Base-by-base conservation (phyloP, 2,797 vertebrate species). In the Myiotriccus ornatus region DNA sequence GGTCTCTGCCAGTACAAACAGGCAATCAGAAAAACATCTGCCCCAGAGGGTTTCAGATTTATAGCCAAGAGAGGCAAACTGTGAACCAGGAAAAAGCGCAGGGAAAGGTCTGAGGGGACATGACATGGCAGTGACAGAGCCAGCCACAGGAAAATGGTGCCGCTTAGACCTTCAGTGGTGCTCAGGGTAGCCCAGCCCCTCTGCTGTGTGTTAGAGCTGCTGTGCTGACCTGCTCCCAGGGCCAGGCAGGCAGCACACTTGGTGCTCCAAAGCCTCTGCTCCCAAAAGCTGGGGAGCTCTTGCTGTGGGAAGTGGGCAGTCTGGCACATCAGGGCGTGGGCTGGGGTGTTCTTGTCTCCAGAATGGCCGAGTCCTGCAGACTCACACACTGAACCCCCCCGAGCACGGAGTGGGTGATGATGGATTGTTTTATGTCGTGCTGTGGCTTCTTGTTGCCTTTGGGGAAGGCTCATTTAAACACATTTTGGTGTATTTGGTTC, bases 341-440 rank as follows among this genome's bases (percentile, higher is more conserved):
- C 46, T 63, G 43, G 0, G 5, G 8, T 0, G 5, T 7, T 6
- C 19, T 32, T 71, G 50, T 39, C 27, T 18, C 15, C 0, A 5
- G 39, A 62, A 34, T 5, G 10, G 8, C 28, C 0, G 3, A 4
- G 52, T 79, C 67, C 47, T 46, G 23, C 2, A 34, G 2, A 15
- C 28, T 46, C 10, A 0, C 1, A 12, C 1, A 0, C 10, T 15
- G 56, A 35, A 7, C 52, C n/a, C 25, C 1, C 37, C 67, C 6
- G 14, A 21, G 44, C 34, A 5, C 3, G 2, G 0, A 8, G 20
- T 7, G 25, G 28, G 16, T 3, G n/a, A 14, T 25, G 53, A 3
- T 1, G 62, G 10, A 13, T 6, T 8, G 1, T 4, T 0, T 5
- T 1, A 0, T 15, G 30, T 8, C 0, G 0, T 25, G 9, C 34